Evolutionary conservation across 2,113 vertebrate species (phyloP), one percentile per base, ranked within the genome.

Genomic region (Acrocephalus kingi): DNA sequence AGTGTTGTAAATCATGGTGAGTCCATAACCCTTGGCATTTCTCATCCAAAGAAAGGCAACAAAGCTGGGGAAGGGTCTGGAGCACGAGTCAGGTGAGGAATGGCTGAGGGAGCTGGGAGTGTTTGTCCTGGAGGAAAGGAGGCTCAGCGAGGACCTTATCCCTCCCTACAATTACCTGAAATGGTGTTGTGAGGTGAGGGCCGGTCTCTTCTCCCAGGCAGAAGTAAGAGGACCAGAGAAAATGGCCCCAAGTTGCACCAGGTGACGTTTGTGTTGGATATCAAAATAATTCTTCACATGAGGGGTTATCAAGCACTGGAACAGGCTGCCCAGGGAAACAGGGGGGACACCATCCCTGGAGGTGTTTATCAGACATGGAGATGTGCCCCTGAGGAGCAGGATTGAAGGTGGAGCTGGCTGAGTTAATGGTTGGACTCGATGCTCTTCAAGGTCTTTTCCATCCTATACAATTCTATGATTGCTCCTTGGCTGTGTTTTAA

Each of bases 1-100:
- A 98, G 98, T 96, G 16, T 75, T 62, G 12, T 35, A 84, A 89
- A 28, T 30, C 22, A 5, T 3, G 45, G 55, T 22, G 41, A 73
- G 41, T 59, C 35, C 61, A 62, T 61, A 84, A 84, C 7, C 21
- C 2, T 0, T 31, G 41, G 9, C 39, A 56, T 80, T 62, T 76
- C 13, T 5, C 7, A 14, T 66, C 78, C 46, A 28, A 19, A 45
- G 49, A 49, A 54, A 15, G 39, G 15, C 39, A 54, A 1, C 3
- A 7, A 43, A 48, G 45, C 10, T 54, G 45, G 15, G 27, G n/a
- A 58, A 68, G 20, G 8, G 2, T 75, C 39, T 62, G 35, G 46
- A 41, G 11, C 10, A 23, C 35, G 10, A 23, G 18, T 35, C 12
- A 8, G 56, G 2, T 6, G 33, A 77, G 18, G 24, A 72, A 14